Percentiles rank a stretch among this genome's conserved stretches.
Conservation (phyloP, 1,140 invertebrate genomes). For the Neodiprion virginianus region DNA sequence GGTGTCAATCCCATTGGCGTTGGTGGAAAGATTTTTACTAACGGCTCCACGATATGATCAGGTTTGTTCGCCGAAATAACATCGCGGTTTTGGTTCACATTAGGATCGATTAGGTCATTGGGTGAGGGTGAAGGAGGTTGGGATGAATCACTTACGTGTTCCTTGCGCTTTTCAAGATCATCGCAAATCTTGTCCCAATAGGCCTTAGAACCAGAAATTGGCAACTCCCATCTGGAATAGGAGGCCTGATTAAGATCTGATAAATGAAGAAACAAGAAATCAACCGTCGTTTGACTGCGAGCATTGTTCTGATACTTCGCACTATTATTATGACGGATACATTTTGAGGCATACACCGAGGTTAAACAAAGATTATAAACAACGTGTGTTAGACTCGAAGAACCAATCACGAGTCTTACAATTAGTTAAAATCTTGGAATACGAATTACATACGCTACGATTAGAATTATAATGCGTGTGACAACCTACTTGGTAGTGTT, state of each 20-base stretch:
- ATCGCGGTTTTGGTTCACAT: constrained; percentile 10
- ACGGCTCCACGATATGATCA: constrained; percentile 1
- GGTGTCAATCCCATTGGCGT: not conserved
- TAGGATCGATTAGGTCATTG: not conserved
- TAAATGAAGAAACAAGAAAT: no score
- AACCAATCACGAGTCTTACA: not conserved
- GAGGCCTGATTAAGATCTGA: no score
- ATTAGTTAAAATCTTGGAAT: not conserved
- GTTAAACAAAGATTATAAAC: no score
- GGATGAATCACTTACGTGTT: constrained; percentile 2
- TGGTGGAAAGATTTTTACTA: constrained; percentile 19
- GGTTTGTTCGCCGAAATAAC: not conserved
- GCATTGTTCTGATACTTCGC: no score
- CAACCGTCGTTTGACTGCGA: no score
- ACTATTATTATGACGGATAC: no score
- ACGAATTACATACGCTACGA: not conserved
- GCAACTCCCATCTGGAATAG: constrained; percentile 40
- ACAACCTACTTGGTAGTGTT: constrained; percentile 17
- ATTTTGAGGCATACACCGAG: no score
- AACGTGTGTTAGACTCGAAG: constrained; percentile 1
- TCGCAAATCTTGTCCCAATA: constrained; percentile 40
- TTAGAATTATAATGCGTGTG: not conserved
- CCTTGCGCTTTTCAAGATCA: constrained; percentile 30
- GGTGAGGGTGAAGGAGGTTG: not conserved
- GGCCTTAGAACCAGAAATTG: constrained; percentile 28